Evolutionary conservation across 2,888 invertebrate species (phyloP).

Genomic region (Linnaemya tessellans): DNA sequence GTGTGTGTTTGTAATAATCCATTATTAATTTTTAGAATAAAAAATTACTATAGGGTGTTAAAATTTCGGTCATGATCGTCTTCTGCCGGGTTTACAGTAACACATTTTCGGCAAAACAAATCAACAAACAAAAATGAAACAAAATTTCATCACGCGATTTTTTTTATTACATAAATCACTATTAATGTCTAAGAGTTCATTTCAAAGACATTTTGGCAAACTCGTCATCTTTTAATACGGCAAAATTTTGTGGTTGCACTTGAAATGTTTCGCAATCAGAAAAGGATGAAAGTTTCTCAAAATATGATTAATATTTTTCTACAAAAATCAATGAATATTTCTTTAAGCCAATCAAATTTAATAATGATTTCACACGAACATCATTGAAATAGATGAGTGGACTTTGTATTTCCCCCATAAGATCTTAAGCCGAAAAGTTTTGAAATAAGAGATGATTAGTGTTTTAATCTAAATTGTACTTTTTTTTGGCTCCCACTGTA

Average conservation of each 20-base stretch:
- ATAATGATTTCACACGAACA: background rate
- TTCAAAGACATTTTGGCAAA: slow-evolving; percentile 13
- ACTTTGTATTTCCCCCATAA: no score
- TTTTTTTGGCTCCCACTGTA: no score
- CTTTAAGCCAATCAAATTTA: background rate
- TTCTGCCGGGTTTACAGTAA: background rate
- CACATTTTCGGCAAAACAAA: background rate
- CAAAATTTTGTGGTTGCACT: background rate
- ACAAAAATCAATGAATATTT: background rate
- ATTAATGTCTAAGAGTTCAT: slow-evolving; percentile 33
- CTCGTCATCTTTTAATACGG: slow-evolving; percentile 7
- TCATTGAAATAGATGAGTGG: background rate
- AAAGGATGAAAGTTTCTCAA: slow-evolving; percentile 23
- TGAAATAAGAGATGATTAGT: no score
- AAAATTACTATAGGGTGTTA: background rate
- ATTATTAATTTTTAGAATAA: no score
- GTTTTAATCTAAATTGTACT: no score
- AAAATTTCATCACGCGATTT: slow-evolving; percentile 48
- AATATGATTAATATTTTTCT: slow-evolving; percentile 25
- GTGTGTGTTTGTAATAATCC: no score
- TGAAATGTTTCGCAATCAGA: background rate
- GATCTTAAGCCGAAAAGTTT: no score
- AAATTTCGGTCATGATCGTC: background rate
- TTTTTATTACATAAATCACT: slow-evolving; percentile 40
- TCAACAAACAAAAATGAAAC: background rate